These are phyloP conservation scores for Anabacerthia variegaticeps DNA, from an alignment of 2,797 vertebrate species.

Conservation along the genomic window DNA sequence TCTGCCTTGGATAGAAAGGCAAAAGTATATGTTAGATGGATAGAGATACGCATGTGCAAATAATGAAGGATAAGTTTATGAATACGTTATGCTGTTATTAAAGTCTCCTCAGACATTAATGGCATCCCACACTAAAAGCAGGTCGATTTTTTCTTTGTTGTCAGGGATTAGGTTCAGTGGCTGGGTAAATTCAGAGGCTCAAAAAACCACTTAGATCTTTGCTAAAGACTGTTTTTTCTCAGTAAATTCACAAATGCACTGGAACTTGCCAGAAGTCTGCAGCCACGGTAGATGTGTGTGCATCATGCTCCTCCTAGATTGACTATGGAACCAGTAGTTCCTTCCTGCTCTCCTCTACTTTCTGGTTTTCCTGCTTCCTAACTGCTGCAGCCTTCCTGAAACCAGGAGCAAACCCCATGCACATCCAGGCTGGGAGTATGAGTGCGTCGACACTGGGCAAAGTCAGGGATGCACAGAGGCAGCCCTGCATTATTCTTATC, in stretches of 20 bases:
- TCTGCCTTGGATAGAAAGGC: not conserved
- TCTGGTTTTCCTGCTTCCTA: not conserved
- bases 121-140: not conserved
- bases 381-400: not conserved
- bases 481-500: accelerated
- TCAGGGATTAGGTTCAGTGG: not conserved
- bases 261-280: not conserved
- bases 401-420: accelerated
- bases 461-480: not conserved
- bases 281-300: not conserved
- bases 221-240: not conserved
- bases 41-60: not conserved
- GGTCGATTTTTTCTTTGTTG: not conserved
- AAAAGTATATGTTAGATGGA: not conserved
- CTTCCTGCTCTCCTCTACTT: not conserved
- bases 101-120: not conserved
- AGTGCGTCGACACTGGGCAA: accelerated
- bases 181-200: not conserved
- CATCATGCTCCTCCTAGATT: not conserved
- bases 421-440: accelerated
- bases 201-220: not conserved
- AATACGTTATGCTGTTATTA: not conserved
- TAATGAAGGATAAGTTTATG: not conserved
- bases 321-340: not conserved
- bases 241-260: not conserved